These are phyloP conservation scores for Calliphora vomitoria DNA, from an alignment of 2,888 invertebrate species.

Conservation along the genomic window DNA sequence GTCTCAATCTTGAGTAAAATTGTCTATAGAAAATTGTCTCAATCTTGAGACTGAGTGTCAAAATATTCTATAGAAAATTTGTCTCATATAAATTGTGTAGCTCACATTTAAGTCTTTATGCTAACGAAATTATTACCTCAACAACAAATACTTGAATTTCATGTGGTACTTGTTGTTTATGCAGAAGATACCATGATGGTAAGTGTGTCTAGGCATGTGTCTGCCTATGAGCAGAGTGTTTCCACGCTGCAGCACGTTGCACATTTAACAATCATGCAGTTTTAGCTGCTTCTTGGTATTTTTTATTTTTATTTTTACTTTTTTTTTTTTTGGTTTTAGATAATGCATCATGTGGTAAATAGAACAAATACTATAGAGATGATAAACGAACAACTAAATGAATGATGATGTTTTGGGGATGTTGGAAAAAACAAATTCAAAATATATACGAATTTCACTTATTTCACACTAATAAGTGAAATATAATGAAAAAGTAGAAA, in stretches of 20 bases:
- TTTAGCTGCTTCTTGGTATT: neutral
- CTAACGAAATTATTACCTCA: neutral
- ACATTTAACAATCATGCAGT: constrained; percentile 31
- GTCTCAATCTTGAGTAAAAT: too few relatives aligned
- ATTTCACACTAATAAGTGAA: constrained; percentile 26
- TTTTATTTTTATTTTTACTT: neutral
- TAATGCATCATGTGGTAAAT: constrained; percentile 68
- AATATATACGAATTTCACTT: constrained; percentile 42
- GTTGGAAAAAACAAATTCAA: constrained; percentile 20
- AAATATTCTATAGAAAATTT: too few relatives aligned
- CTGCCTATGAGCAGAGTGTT: neutral
- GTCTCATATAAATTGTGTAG: neutral
- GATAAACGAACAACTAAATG: constrained; percentile 50
- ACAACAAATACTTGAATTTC: constrained; percentile 22
- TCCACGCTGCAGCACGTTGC: constrained; percentile 22
- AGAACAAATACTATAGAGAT: constrained; percentile 49
- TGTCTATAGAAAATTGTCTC: too few relatives aligned
- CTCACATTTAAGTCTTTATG: neutral
- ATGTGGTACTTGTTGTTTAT: neutral
- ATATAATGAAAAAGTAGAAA: constrained; percentile 10
- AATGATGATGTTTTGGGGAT: constrained; percentile 47
- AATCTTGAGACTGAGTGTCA: too few relatives aligned
- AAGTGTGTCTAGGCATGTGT: neutral
- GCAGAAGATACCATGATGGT: neutral
- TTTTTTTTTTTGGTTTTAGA: constrained; percentile 31